These are phyloP conservation scores for Altica lythri DNA, from an alignment of 2,888 invertebrate species.

Conservation along the genomic window DNA sequence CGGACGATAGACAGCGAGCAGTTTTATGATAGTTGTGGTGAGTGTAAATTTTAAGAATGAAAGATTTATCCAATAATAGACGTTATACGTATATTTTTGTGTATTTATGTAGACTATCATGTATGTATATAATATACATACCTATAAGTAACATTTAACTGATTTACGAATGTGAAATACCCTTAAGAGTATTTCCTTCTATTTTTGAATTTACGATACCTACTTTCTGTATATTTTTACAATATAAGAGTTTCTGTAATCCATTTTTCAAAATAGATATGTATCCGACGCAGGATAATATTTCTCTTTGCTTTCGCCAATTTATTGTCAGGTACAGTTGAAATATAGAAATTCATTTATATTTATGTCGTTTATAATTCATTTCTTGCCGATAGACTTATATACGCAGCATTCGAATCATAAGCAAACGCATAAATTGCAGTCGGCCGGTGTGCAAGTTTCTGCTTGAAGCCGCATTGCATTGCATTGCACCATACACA, in stretches of 20 bases:
- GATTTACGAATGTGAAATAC: no score
- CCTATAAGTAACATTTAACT: no score
- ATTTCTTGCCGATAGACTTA: slow-evolving; percentile 42
- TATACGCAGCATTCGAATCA: slow-evolving; percentile 38
- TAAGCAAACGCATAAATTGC: slow-evolving; percentile 46
- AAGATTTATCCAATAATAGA: no score
- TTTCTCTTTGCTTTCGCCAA: slow-evolving; percentile 35
- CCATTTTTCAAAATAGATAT: slow-evolving; percentile 29
- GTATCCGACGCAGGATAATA: slow-evolving; percentile 25
- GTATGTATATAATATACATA: no score
- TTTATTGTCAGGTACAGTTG: slow-evolving; percentile 50
- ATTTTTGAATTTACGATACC: slow-evolving; percentile 5
- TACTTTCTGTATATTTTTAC: neutral
- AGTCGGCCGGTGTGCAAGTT: slow-evolving; percentile 12
- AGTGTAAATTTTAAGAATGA: no score
- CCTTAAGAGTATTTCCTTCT: no score
- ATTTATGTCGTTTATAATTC: slow-evolving; percentile 48
- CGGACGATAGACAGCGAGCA: no score
- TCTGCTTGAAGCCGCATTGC: slow-evolving; percentile 29
- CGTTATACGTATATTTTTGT: no score
- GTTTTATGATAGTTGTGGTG: no score
- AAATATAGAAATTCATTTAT: slow-evolving; percentile 50
- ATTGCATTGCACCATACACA: slow-evolving; percentile 25
- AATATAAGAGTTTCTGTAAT: slow-evolving; percentile 11
- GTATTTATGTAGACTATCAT: no score